Conservation (phyloP, 2,797 vertebrate genomes). For the Meriones psammophilus region DNA sequence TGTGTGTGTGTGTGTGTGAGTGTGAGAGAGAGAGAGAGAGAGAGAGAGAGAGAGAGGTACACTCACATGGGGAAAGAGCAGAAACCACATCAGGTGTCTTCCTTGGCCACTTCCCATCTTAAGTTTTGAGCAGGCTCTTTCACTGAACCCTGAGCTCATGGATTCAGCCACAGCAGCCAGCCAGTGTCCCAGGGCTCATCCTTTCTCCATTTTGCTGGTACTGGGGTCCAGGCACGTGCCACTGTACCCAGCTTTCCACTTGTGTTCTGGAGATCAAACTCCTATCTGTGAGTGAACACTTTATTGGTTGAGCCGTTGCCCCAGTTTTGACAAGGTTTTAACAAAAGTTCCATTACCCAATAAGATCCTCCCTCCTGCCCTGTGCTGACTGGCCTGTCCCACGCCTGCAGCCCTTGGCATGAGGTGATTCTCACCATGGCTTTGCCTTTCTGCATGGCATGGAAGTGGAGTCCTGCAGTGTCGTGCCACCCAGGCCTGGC, state of each 20-base stretch:
- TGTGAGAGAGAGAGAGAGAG: too few relatives aligned
- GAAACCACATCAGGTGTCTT: neutral
- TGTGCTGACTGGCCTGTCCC: neutral
- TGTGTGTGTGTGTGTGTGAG: neutral
- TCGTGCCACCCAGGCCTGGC: neutral
- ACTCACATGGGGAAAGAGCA: neutral
- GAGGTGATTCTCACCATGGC: rapidly evolving
- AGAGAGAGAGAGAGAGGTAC: too few relatives aligned
- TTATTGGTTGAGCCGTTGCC: neutral
- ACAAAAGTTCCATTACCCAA: neutral
- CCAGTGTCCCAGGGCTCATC: neutral
- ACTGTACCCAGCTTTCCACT: neutral
- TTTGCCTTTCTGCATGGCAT: neutral
- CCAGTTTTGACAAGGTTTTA: neutral
- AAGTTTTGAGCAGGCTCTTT: neutral
- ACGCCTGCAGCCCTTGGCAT: neutral
- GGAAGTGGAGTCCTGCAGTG: neutral
- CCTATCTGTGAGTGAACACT: neutral
- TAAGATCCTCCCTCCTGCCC: neutral
- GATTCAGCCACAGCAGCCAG: neutral
- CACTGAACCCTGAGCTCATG: neutral
- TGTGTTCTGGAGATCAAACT: neutral
- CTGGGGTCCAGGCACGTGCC: neutral
- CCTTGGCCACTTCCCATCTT: neutral
- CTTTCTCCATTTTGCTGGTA: neutral